phyloP scores from a whole-genome alignment of 2,888 invertebrate species.

The Cataglyphis livida region DNA sequence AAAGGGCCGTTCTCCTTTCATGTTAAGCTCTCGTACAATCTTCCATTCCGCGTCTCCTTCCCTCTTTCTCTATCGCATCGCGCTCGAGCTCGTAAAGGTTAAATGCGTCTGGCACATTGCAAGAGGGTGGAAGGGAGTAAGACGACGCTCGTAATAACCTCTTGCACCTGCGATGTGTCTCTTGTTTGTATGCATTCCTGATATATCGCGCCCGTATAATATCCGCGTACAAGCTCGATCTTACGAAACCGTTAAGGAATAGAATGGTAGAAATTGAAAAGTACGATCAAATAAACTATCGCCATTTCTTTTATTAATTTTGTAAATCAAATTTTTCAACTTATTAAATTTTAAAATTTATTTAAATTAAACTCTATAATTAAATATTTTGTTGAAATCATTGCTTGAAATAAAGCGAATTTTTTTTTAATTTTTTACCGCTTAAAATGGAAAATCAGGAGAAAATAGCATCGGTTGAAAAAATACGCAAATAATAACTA shows the following conservation, averaged over 20 bases:
- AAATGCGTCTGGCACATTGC: conserved; percentile 75
- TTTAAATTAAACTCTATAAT: not conserved
- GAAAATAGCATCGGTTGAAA: not conserved
- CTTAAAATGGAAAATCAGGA: not conserved
- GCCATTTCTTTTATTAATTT: not conserved
- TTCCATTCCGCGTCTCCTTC: conserved; percentile 47
- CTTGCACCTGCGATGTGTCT: conserved; percentile 73
- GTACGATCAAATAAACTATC: not conserved
- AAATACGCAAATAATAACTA: not conserved
- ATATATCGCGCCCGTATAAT: conserved; percentile 26
- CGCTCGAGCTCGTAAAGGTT: conserved; percentile 74
- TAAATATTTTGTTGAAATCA: not conserved
- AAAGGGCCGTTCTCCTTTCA: conserved; percentile 63
- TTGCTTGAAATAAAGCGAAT: not conserved
- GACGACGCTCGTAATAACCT: conserved; percentile 73
- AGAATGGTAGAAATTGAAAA: not conserved
- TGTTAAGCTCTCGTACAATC: conserved; percentile 54
- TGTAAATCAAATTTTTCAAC: not conserved
- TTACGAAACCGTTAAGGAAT: conserved; percentile 7
- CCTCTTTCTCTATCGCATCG: conserved; percentile 53
- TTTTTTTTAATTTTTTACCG: not conserved
- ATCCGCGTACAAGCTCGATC: conserved; percentile 15
- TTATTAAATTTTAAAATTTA: not conserved
- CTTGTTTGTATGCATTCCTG: conserved; percentile 60
- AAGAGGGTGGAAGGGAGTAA: conserved; percentile 51